A percentile compares a stretch with the other conserved stretches of the same genome.
phyloP scores from a whole-genome alignment of 2,797 vertebrate genomes.

The Coregonus suidteri region DNA sequence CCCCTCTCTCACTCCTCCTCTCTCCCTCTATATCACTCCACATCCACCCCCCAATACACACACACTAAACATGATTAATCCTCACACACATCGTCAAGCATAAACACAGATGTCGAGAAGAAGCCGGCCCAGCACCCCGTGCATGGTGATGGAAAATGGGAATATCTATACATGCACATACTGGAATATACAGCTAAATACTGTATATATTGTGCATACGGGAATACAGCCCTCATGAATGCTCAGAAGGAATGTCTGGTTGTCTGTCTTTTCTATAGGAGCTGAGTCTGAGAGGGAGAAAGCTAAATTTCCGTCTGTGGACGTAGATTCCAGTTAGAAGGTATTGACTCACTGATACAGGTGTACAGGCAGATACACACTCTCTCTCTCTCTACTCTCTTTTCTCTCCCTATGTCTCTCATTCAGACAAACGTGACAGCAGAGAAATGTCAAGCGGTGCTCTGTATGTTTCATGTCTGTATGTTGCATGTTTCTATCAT shows the following conservation, averaged over 20 bases:
- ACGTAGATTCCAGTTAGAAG: constrained; percentile 2
- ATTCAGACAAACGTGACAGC: too few species aligned
- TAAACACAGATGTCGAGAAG: constrained; percentile 44
- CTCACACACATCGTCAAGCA: constrained; percentile 20
- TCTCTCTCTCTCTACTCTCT: too few species aligned
- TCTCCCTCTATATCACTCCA: neutral
- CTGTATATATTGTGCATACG: constrained; percentile 12
- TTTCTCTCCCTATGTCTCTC: too few species aligned
- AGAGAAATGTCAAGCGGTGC: too few species aligned
- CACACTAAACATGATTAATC: constrained; percentile 45
- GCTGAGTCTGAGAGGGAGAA: neutral
- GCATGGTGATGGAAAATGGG: constrained; percentile 19
- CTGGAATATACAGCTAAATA: neutral
- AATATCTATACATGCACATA: constrained; percentile 27
- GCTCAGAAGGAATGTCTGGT: constrained; percentile 31
- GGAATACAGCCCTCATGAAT: neutral
- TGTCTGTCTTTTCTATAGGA: constrained; percentile 22
- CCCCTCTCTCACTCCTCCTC: constrained; percentile 19
- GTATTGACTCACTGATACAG: constrained; percentile 15
- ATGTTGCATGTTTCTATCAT: too few species aligned
- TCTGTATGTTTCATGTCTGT: too few species aligned
- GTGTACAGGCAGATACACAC: neutral
- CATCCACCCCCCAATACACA: neutral
- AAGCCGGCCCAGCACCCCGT: constrained; percentile 3
- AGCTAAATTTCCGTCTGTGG: neutral